Conservation (phyloP, 1,140 invertebrate species). For the Drosophila melanica region DNA sequence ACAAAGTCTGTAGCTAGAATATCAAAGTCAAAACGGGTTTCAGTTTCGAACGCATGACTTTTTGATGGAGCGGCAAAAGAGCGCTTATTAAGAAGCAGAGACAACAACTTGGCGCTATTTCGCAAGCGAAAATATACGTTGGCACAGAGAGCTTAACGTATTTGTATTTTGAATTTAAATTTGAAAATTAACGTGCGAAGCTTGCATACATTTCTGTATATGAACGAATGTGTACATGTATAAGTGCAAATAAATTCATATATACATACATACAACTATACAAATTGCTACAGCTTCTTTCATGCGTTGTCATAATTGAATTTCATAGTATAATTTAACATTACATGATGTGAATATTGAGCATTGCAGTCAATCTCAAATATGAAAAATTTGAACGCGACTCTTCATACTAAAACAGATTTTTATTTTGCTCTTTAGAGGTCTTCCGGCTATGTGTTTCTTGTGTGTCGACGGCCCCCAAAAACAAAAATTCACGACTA, state of each 20-base stretch:
- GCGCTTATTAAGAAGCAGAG: conserved; percentile 25
- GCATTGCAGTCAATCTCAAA: conserved; percentile 3
- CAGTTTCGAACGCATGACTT: conserved; percentile 34
- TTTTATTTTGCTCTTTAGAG: conserved; percentile 8
- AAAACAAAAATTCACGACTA: conserved; percentile 26
- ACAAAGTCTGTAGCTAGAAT: conserved; percentile 54
- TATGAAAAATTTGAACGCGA: not conserved
- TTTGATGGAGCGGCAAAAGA: conserved; percentile 15
- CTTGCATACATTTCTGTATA: conserved; percentile 7
- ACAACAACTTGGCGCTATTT: conserved; percentile 48
- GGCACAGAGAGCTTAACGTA: conserved; percentile 53
- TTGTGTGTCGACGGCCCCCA: conserved; percentile 16
- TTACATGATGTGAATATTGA: conserved; percentile 7
- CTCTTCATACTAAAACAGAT: conserved; percentile 7
- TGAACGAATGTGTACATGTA: conserved; percentile 5
- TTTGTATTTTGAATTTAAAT: conserved; percentile 61
- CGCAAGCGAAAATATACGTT: conserved; percentile 37
- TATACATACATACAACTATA: not conserved
- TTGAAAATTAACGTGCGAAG: conserved; percentile 62
- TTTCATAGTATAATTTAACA: not conserved
- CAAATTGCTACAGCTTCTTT: not conserved
- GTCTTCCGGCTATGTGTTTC: conserved; percentile 30
- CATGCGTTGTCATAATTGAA: not conserved
- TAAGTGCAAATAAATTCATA: not conserved
- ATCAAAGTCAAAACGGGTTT: conserved; percentile 36